phyloP scores from a whole-genome alignment of 2,113 vertebrate genomes.

The Seriola aureovittata region DNA sequence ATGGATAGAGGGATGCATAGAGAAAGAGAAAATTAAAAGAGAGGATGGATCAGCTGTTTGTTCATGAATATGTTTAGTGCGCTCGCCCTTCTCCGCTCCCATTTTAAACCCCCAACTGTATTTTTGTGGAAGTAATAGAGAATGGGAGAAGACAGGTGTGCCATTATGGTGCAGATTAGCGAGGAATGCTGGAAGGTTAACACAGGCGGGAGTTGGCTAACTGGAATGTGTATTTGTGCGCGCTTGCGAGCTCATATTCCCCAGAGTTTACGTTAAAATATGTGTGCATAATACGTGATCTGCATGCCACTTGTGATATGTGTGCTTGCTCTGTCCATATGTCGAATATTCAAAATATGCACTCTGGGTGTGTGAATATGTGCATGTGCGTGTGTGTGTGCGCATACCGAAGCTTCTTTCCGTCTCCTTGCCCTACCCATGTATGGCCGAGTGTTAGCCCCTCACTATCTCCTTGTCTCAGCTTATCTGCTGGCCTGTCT shows the following conservation, averaged over 20 bases:
- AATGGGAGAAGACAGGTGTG: slow-evolving; percentile 76
- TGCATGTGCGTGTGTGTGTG: slow-evolving; percentile 30
- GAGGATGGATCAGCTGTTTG: slow-evolving; percentile 50
- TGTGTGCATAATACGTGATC: slow-evolving; percentile 41
- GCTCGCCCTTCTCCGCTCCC: neutral
- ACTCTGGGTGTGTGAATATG: slow-evolving; percentile 51
- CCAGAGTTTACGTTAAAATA: slow-evolving; percentile 49
- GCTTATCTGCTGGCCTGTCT: slow-evolving; percentile 70
- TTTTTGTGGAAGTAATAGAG: slow-evolving; percentile 58
- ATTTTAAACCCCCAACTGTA: slow-evolving; percentile 11
- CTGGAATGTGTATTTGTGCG: slow-evolving; percentile 30
- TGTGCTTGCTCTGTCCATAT: slow-evolving; percentile 48
- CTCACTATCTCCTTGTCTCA: slow-evolving; percentile 63
- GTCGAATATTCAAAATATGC: slow-evolving; percentile 63
- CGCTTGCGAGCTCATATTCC: slow-evolving; percentile 27
- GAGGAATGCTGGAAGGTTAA: slow-evolving; percentile 73
- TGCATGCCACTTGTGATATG: slow-evolving; percentile 46
- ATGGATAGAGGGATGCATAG: slow-evolving; percentile 19
- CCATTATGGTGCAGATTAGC: slow-evolving; percentile 74
- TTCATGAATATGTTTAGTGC: slow-evolving; percentile 60
- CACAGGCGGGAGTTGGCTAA: slow-evolving; percentile 40
- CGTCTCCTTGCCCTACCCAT: slow-evolving; percentile 52
- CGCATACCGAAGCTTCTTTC: slow-evolving; percentile 47
- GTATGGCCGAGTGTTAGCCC: slow-evolving; percentile 40
- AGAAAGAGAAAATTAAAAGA: slow-evolving; percentile 39